Conservation (phyloP, 2,888 invertebrate species). For the Microchrysa polita region DNA sequence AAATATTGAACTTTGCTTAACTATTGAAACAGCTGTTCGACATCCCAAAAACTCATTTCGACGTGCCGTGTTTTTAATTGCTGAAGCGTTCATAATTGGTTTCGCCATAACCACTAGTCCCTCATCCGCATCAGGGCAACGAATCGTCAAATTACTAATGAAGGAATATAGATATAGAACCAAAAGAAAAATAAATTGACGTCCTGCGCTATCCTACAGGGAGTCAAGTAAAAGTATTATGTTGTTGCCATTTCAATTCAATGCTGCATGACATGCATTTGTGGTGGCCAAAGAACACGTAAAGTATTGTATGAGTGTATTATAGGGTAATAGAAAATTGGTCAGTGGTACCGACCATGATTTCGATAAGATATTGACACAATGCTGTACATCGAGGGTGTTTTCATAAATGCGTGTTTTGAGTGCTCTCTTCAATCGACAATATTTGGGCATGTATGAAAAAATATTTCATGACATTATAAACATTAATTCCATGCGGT, state of each 20-base stretch:
- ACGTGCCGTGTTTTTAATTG: slow-evolving; percentile 28
- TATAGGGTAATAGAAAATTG: not conserved
- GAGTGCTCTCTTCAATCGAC: too few relatives aligned
- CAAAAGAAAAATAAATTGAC: slow-evolving; percentile 20
- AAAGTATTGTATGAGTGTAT: not conserved
- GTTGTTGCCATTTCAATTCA: slow-evolving; percentile 21
- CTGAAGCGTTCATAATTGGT: slow-evolving; percentile 31
- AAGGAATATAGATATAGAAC: slow-evolving; percentile 11
- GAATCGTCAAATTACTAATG: slow-evolving; percentile 37
- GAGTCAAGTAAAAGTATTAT: not conserved
- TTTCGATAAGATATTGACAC: too few relatives aligned
- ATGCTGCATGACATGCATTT: not conserved
- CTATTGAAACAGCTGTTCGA: not conserved
- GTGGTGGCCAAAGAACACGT: not conserved
- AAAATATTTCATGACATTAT: too few relatives aligned
- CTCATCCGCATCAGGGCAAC: slow-evolving; percentile 10
- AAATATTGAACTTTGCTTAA: not conserved
- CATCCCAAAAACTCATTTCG: slow-evolving; percentile 1
- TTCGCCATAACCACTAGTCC: not conserved
- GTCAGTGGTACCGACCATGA: not conserved
- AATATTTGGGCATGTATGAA: too few relatives aligned
- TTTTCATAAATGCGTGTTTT: too few relatives aligned
- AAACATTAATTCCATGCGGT: too few relatives aligned
- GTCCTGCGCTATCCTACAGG: slow-evolving; percentile 35
- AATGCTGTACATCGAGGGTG: too few relatives aligned